Base-by-base conservation (phyloP, 2,797 vertebrate species). In the Melanotaenia parkinsoni region DNA sequence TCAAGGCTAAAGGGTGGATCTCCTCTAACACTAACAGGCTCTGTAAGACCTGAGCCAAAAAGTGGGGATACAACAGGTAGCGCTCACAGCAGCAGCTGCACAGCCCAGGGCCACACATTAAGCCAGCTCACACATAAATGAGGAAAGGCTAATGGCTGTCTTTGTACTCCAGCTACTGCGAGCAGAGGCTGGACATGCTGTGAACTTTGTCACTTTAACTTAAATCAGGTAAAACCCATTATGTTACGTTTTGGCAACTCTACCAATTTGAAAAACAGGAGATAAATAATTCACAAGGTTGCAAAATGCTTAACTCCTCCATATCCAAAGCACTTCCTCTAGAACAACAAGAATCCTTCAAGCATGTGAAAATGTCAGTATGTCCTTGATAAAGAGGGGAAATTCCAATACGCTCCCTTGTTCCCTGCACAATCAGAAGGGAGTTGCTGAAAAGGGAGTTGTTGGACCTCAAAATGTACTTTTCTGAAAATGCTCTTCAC, bases 1-100 rank as follows among this genome's bases (percentile, higher is more conserved):
- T 81, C 71, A 57, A 80, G 82, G 82, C 70, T 86, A 82, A 87
- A 81, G 58, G 76, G 62, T 76, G 72, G 56, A 86, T 83, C 76
- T 86, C 63, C 60, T 81, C 72, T 88, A 80, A 82, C 87, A 73
- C 61, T 56, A 75, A 72, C 56, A 82, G 72, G 70, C 69, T 58
- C 78, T 22, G 35, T 71, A 71, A 81, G 89, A 84, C 77, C 81
- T 79, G 82, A 88, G 86, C 80, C 84, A 72, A 54, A 63, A 26
- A 65, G 79, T 60, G 30, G 30, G 53, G 54, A 58, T 26, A 20
- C 69, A 2, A 33, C 78, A 88, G 89, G 79, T 87, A 83, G 67
- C 4, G 35, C 71, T 80, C 82, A 53, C 58, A 77, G 85, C 79
- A 89, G 87, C 90, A 92, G 92, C 92, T 92, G 90, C 83, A 88